A percentile compares a stretch with the other conserved stretches of the same genome.
Evolutionary conservation across 2,888 invertebrate genomes (phyloP).

Genomic region (Parthenolecanium corni): DNA sequence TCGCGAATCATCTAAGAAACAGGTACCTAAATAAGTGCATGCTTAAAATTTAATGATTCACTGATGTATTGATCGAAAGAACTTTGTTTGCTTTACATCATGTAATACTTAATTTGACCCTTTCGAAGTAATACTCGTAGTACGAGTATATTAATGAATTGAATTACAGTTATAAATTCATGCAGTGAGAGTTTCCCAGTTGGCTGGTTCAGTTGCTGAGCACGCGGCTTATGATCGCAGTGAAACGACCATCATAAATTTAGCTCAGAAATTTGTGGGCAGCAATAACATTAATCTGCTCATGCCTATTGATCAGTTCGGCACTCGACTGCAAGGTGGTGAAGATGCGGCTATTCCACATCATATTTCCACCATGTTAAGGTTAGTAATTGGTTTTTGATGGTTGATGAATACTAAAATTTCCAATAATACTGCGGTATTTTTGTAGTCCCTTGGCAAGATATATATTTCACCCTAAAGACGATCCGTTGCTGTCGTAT

Average conservation of each 20-base stretch:
- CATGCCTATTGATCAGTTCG: slow-evolving; percentile 94
- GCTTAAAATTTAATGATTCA: no score
- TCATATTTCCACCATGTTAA: slow-evolving; percentile 88
- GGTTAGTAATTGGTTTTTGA: slow-evolving; percentile 34
- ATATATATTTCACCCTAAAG: slow-evolving; percentile 73
- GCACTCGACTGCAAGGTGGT: slow-evolving; percentile 65
- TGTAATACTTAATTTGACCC: no score
- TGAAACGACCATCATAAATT: slow-evolving; percentile 88
- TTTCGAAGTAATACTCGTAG: no score
- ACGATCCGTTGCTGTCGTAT: slow-evolving; percentile 75
- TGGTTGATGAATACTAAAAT: not conserved
- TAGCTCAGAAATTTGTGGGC: slow-evolving; percentile 97
- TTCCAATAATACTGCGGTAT: not conserved
- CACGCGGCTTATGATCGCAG: slow-evolving; percentile 98
- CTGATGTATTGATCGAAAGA: no score
- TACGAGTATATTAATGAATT: no score
- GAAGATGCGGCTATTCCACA: slow-evolving; percentile 95
- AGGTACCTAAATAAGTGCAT: no score
- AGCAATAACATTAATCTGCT: slow-evolving; percentile 95
- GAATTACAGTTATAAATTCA: no score
- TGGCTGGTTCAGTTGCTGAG: slow-evolving; percentile 96
- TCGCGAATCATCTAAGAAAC: slow-evolving; percentile 92
- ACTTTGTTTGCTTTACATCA: no score
- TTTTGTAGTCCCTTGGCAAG: slow-evolving; percentile 57
- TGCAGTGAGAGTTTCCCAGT: slow-evolving; percentile 95